Evolutionary conservation across 2,888 invertebrate genomes (phyloP).

Genomic region (Cheilosia urbana): DNA sequence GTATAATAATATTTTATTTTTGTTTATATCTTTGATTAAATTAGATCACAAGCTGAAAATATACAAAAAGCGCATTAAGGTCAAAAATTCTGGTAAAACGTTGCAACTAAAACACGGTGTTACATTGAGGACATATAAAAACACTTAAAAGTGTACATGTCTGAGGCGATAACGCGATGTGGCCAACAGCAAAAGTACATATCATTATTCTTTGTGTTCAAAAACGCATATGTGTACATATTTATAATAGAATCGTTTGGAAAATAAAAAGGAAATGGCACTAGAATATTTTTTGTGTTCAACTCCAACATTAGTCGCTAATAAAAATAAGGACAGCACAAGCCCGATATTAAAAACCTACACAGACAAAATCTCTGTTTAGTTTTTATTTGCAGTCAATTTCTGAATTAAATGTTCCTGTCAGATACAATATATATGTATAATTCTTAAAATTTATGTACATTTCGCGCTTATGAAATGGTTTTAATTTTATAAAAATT

Average conservation of each 20-base stretch:
- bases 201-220: slow-evolving; percentile 8
- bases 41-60: slow-evolving; percentile 81
- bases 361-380: slow-evolving; percentile 21
- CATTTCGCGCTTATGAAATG: slow-evolving; percentile 70
- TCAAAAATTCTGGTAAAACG: slow-evolving; percentile 55
- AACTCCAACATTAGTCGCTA: slow-evolving; percentile 23
- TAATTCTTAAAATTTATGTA: slow-evolving; percentile 55
- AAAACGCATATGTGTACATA: not conserved
- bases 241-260: slow-evolving; percentile 10
- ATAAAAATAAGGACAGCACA: not conserved
- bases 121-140: slow-evolving; percentile 15
- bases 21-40: slow-evolving; percentile 71
- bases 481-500: slow-evolving; percentile 74
- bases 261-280: slow-evolving; percentile 56
- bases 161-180: slow-evolving; percentile 3
- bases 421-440: slow-evolving; percentile 49
- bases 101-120: slow-evolving; percentile 53
- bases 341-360: slow-evolving; percentile 40
- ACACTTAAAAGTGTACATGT: slow-evolving; percentile 6
- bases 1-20: slow-evolving; percentile 50
- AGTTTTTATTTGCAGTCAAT: slow-evolving; percentile 29
- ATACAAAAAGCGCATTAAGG: slow-evolving; percentile 77
- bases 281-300: slow-evolving; percentile 33
- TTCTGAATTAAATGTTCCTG: slow-evolving; percentile 1
- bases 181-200: slow-evolving; percentile 7